Conservation (phyloP, 2,888 invertebrate species). For the Dorcus parallelipipedus region DNA sequence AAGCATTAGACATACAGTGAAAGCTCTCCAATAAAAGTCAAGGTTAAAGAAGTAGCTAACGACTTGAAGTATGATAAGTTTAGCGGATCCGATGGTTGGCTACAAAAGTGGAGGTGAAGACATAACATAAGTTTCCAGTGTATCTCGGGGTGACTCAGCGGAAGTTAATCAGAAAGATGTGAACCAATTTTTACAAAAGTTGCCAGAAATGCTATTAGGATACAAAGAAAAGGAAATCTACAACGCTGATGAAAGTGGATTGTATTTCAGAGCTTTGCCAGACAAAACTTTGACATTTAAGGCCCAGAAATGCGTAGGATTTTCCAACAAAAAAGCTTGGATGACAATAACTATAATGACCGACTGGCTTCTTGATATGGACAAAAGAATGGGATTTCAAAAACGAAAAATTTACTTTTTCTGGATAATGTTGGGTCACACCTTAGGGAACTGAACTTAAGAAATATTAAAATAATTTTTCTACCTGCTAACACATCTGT, state of each 20-base stretch:
- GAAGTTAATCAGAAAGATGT: constrained; percentile 2
- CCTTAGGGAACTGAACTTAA: neutral
- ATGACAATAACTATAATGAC: constrained; percentile 20
- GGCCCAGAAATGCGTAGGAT: constrained; percentile 25
- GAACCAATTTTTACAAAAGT: constrained; percentile 5
- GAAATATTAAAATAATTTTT: constrained; percentile 16
- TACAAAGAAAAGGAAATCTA: constrained; percentile 17
- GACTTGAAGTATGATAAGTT: constrained; percentile 19
- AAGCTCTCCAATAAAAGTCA: neutral
- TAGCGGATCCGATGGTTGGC: constrained; percentile 23
- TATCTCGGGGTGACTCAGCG: constrained; percentile 23
- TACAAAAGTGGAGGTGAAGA: constrained; percentile 20
- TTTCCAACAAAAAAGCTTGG: constrained; percentile 19
- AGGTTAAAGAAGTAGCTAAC: constrained; percentile 24
- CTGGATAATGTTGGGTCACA: constrained; percentile 4
- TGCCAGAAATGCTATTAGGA: constrained; percentile 15
- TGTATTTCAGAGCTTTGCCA: constrained; percentile 32
- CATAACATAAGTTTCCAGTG: constrained; percentile 23
- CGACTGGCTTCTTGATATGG: constrained; percentile 16
- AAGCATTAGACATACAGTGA: too few relatives aligned
- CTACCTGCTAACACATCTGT: neutral
- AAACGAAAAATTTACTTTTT: constrained; percentile 9
- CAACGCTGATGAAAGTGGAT: constrained; percentile 29
- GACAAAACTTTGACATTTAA: constrained; percentile 33
- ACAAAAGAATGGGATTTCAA: constrained; percentile 8